Conservation (phyloP, 2,797 vertebrate genomes). For the Falco rusticolus region DNA sequence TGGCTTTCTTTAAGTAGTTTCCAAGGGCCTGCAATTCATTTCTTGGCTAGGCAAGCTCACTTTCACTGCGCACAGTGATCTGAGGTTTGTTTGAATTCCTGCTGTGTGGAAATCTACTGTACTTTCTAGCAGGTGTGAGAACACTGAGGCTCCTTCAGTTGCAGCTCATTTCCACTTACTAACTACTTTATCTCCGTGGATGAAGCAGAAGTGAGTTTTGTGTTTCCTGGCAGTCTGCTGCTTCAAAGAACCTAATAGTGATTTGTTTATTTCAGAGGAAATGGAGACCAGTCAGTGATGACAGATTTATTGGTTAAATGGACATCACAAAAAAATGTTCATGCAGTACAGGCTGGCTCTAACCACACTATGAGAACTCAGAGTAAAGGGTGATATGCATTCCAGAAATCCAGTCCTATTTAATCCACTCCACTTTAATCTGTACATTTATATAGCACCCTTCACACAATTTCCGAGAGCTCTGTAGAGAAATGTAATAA, state of each 20-base stretch:
- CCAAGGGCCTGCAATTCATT: conserved; percentile 56
- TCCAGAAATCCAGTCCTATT: conserved; percentile 66
- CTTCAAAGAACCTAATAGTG: conserved; percentile 80
- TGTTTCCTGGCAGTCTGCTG: conserved; percentile 78
- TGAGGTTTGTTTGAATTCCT: conserved; percentile 74
- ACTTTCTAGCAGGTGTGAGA: conserved; percentile 77
- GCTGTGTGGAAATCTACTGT: conserved; percentile 66
- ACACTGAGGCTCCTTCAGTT: conserved; percentile 68
- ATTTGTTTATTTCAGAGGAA: conserved; percentile 87
- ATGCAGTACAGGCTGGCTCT: conserved; percentile 66
- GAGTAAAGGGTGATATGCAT: conserved; percentile 58
- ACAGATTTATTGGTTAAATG: conserved; percentile 86
- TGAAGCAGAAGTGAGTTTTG: conserved; percentile 80
- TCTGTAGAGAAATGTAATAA: conserved; percentile 29
- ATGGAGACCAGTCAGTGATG: conserved; percentile 83
- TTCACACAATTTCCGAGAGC: conserved; percentile 35
- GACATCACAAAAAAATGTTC: conserved; percentile 77
- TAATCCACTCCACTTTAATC: conserved; percentile 52
- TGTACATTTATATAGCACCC: conserved; percentile 48
- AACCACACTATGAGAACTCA: conserved; percentile 67
- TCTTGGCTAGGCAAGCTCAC: conserved; percentile 62
- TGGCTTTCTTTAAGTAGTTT: conserved; percentile 58
- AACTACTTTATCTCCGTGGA: conserved; percentile 78
- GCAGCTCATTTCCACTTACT: conserved; percentile 79
- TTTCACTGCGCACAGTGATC: conserved; percentile 56